Conservation (phyloP, 2,797 vertebrate genomes). For the Eleutherodactylus coqui region DNA sequence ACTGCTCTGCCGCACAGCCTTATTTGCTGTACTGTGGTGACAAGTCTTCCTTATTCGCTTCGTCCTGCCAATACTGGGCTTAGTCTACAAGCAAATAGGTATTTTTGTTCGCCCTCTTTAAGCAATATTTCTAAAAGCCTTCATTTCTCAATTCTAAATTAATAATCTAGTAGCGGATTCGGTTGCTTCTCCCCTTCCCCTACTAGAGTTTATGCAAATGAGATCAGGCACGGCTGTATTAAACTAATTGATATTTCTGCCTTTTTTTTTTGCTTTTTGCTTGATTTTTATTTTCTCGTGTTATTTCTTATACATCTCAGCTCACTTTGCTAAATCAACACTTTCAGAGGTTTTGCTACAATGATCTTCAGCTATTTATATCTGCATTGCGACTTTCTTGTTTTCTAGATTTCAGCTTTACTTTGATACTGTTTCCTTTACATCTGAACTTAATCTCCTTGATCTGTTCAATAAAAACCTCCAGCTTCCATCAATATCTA, state of each 20-base stretch:
- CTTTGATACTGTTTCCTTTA: slow-evolving; percentile 22
- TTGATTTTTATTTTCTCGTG: slow-evolving; percentile 12
- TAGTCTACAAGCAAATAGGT: slow-evolving; percentile 48
- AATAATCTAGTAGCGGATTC: slow-evolving; percentile 16
- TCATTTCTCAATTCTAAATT: slow-evolving; percentile 38
- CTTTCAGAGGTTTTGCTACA: slow-evolving; percentile 30
- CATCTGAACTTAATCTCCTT: slow-evolving; percentile 42
- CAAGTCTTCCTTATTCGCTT: slow-evolving; percentile 49
- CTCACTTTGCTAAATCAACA: slow-evolving; percentile 42
- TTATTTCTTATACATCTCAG: slow-evolving; percentile 13
- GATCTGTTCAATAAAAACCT: slow-evolving; percentile 47
- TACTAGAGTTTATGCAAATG: slow-evolving; percentile 24
- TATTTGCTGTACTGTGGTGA: slow-evolving; percentile 56
- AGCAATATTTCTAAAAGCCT: slow-evolving; percentile 22
- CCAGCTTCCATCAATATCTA: slow-evolving; percentile 32
- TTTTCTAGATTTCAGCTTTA: slow-evolving; percentile 24
- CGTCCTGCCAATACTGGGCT: slow-evolving; percentile 42
- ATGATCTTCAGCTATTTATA: slow-evolving; percentile 27
- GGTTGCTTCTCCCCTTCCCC: slow-evolving; percentile 16
- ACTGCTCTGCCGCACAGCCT: slow-evolving; percentile 47
- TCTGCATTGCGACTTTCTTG: slow-evolving; percentile 46
- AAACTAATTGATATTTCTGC: slow-evolving; percentile 36
- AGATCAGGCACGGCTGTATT: background rate
- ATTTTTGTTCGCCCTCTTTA: slow-evolving; percentile 28
- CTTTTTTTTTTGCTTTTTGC: background rate